Evolutionary conservation across 1,140 invertebrate genomes (phyloP).

Genomic region (Leptopilina clavipes): DNA sequence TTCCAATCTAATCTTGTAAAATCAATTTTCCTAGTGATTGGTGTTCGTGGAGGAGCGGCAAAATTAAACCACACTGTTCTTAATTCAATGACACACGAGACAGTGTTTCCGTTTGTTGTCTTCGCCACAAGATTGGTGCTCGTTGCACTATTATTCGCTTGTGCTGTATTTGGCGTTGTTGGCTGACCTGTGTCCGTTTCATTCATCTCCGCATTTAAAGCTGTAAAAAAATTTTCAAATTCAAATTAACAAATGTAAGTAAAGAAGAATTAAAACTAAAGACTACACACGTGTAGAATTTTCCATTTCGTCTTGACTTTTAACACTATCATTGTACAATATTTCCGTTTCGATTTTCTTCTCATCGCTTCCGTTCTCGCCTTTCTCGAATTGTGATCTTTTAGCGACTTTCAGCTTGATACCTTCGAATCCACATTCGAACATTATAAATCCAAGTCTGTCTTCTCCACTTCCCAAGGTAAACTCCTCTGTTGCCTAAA

Average conservation of each 20-base stretch:
- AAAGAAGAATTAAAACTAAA: too few relatives aligned
- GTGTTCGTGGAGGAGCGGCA: conserved; percentile 94
- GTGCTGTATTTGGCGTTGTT: conserved; percentile 41
- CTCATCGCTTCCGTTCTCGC: conserved; percentile 78
- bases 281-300: conserved; percentile 59
- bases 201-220: conserved; percentile 68
- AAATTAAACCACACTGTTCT: conserved; percentile 98
- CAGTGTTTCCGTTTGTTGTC: conserved; percentile 79
- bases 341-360: conserved; percentile 70
- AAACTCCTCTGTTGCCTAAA: conserved; percentile 69
- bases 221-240: conserved; percentile 39
- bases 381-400: conserved; percentile 84
- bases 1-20: conserved; percentile 97
- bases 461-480: conserved; percentile 76
- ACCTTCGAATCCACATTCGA: conserved; percentile 95
- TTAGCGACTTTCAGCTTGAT: conserved; percentile 88
- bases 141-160: conserved; percentile 70
- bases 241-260: too few relatives aligned
- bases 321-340: conserved; percentile 62
- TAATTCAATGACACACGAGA: conserved; percentile 89
- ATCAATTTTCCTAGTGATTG: conserved; percentile 96
- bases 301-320: conserved; percentile 68
- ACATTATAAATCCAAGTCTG: conserved; percentile 96
- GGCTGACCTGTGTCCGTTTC: conserved; percentile 64
- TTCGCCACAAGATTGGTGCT: conserved; percentile 61